Percentiles rank a stretch among this genome's conserved stretches.
These are phyloP conservation scores for Zaprionus camerounensis DNA, from an alignment of 1,140 invertebrate species.

Conservation along the genomic window DNA sequence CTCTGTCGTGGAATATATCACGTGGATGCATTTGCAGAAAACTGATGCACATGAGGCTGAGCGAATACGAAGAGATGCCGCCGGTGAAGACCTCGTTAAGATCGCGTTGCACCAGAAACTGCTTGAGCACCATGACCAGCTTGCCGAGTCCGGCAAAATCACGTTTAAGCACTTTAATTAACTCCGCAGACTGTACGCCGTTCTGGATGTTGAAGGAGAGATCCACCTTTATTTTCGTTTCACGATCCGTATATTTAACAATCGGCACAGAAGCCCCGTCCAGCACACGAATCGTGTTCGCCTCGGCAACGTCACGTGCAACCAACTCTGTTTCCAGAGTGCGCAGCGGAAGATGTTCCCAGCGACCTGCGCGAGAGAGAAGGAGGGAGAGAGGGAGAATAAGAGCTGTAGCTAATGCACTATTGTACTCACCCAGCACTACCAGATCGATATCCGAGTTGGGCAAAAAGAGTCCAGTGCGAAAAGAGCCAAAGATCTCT, in stretches of 20 bases:
- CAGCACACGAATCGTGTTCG: slow-evolving; percentile 94
- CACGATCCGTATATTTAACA: slow-evolving; percentile 96
- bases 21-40: slow-evolving; percentile 92
- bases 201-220: slow-evolving; percentile 99
- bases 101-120: slow-evolving; percentile 97
- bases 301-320: slow-evolving; percentile 93
- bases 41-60: slow-evolving; percentile 98
- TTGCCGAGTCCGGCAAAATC: slow-evolving; percentile 94
- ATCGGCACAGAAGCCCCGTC: slow-evolving; percentile 98
- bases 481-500: slow-evolving; percentile 97
- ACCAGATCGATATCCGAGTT: slow-evolving; percentile 99
- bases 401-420: no score
- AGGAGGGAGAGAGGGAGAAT: not conserved
- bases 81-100: slow-evolving; percentile 99
- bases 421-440: slow-evolving; percentile 93
- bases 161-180: slow-evolving; percentile 93
- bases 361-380: slow-evolving; percentile 88
- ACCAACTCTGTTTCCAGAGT: slow-evolving; percentile 95
- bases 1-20: slow-evolving; percentile 86
- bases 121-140: slow-evolving; percentile 97
- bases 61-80: slow-evolving; percentile 98
- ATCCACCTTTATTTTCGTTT: slow-evolving; percentile 96
- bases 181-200: slow-evolving; percentile 95
- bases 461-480: slow-evolving; percentile 96
- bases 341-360: slow-evolving; percentile 94